These are phyloP conservation scores for Drosophila guanche DNA, from an alignment of 1,140 invertebrate species.

Conservation along the genomic window DNA sequence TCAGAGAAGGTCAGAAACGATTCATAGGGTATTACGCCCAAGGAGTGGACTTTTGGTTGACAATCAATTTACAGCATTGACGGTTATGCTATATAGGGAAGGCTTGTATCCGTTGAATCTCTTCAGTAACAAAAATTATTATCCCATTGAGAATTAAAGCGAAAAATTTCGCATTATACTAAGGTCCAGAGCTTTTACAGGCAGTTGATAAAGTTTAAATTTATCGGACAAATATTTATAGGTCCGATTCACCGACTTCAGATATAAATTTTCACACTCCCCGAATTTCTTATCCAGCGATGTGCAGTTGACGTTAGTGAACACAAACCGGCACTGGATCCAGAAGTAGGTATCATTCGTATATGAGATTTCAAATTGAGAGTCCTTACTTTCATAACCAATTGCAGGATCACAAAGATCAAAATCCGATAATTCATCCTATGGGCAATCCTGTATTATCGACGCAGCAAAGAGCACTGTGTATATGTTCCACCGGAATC, in stretches of 20 bases:
- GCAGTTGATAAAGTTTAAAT: background rate
- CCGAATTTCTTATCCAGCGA: constrained; percentile 17
- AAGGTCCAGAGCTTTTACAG: constrained; percentile 2
- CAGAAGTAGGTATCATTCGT: too few species aligned
- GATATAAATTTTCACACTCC: constrained; percentile 24
- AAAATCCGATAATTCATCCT: too few species aligned
- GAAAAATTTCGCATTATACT: too few species aligned
- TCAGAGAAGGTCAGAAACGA: background rate
- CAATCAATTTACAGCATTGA: background rate
- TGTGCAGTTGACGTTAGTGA: constrained; percentile 38
- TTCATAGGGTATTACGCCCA: background rate
- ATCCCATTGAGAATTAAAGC: too few species aligned
- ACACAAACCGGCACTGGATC: constrained; percentile 7
- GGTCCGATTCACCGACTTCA: constrained; percentile 34
- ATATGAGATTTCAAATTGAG: too few species aligned
- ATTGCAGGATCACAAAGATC: too few species aligned
- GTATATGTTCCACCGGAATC: too few species aligned
- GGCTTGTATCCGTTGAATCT: constrained; percentile 13
- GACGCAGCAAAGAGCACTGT: too few species aligned
- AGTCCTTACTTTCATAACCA: too few species aligned
- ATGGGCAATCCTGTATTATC: too few species aligned
- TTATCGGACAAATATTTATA: constrained; percentile 27
- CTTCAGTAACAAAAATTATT: background rate
- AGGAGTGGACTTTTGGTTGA: background rate
- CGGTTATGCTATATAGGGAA: background rate